A percentile compares a stretch with the other conserved stretches of the same genome.
Conservation (phyloP, 2,888 invertebrate genomes). For the Phasia obesa region DNA sequence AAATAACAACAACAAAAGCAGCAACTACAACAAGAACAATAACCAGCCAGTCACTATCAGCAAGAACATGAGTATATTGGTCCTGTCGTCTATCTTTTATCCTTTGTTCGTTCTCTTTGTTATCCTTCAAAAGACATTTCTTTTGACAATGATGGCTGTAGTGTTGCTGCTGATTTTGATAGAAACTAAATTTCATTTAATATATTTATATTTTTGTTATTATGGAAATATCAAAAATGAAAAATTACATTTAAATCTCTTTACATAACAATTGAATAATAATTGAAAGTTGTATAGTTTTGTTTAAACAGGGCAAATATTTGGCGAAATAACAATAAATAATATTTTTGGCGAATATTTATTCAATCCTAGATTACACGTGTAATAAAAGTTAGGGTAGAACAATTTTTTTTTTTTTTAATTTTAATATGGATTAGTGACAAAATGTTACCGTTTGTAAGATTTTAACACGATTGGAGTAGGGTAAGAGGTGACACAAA, state of each 20-base stretch:
- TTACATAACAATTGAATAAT: background rate
- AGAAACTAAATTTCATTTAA: conserved; percentile 17
- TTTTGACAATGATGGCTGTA: conserved; percentile 2
- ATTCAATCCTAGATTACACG: too few relatives aligned
- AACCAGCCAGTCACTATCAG: background rate
- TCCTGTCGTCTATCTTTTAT: conserved; percentile 25
- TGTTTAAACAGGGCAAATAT: too few relatives aligned
- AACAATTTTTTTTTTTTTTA: too few relatives aligned
- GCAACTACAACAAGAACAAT: background rate
- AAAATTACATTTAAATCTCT: conserved; percentile 1
- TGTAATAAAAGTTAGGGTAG: too few relatives aligned
- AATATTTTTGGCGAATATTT: too few relatives aligned
- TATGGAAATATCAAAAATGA: conserved; percentile 10
- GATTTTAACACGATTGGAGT: too few relatives aligned
- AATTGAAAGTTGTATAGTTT: too few relatives aligned
- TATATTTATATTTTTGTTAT: conserved; percentile 6
- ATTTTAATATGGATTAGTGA: too few relatives aligned
- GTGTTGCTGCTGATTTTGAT: conserved; percentile 10
- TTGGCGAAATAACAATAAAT: too few relatives aligned
- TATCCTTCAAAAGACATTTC: conserved; percentile 11
- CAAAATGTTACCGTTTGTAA: too few relatives aligned
- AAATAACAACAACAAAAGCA: conserved; percentile 21
- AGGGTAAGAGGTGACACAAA: too few relatives aligned
- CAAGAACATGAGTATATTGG: conserved; percentile 8
- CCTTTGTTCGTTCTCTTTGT: conserved; percentile 5